Evolutionary conservation across 2,797 vertebrate genomes (phyloP), one percentile per base, ranked within the genome.

Genomic region (Petrocephalus schoutedeni): DNA sequence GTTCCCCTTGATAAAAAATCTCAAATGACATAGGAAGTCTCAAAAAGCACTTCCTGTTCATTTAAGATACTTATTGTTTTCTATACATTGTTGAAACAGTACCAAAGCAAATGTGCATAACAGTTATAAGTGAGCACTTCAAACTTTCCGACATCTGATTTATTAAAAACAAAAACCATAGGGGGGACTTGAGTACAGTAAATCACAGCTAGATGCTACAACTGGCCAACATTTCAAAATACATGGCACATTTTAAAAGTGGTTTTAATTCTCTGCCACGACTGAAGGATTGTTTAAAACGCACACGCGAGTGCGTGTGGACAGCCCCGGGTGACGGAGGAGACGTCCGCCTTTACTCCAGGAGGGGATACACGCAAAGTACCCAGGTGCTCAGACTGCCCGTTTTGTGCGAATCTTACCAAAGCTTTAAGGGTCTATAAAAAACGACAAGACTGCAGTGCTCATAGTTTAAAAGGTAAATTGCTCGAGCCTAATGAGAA

Each of bases 21-120:
- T 95, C 90, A 89, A 94, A 95, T 94, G 93, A 94, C 92, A 92
- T 89, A 95, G 94, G 95, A 96, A 96, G 95, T 95, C 94, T 16
- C 80, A 94, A 77, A 95, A 94, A 92, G 92, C 93, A 93, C 92
- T 91, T 91, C 94, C 94, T 93, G 94, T 94, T 93, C 88, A 87
- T 89, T 93, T 87, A 86, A 91, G 91, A 94, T 94, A 95, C 94
- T 95, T 94, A 94, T 91, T 94, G 93, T 94, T 94, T 90, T 93
- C 91, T 93, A 92, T 93, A 93, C 93, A 94, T 94, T 92, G 91
- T 93, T 94, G 94, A 93, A 96, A 95, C 95, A 95, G 95, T 95
- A 95, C 93, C 93, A 93, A 88, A 95, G 95, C 95, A 91, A 91
- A 95, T 96, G 96, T 96, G 96, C 95, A 96, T 96, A 95, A 94